Base-by-base conservation (phyloP, 2,888 invertebrate species). In the Parnassius orleans region DNA sequence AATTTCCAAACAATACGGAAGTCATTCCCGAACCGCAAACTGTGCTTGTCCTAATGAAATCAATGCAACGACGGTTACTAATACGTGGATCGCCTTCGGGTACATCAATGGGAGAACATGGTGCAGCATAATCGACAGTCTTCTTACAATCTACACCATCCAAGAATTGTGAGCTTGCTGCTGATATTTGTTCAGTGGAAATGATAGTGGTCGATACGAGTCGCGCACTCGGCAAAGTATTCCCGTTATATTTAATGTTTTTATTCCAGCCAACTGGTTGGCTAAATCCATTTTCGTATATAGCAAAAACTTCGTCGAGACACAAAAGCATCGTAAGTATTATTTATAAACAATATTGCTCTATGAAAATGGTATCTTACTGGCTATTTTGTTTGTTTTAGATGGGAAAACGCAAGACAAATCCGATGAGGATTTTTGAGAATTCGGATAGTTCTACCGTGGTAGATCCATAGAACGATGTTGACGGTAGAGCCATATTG, bases 21-120 rank as follows among this genome's bases (percentile, higher is more conserved):
- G 99, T 99, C 92, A 96, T 95, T 3, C 99, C 99, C 0, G 98
- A 98, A 11, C 99, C 99, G 83, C 99, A 99, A 61, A 99, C 96
- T 0, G 99, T 96, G 73, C 98, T 98, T n/a, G 98, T 98, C 71
- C 99, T 92, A 14, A 98, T 94, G 73, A 99, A 96, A 81, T 99
- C 98, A 72, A 99, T 98, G 81, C 98, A 99, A 41, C 97, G 94
- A 57, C 97, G 93, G 73, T 97, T 96, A 52, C 86, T 93, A 9
- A 98, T 93, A 33, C 99, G 93, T 0, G 96, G 95, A 89, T 99
- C 99, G 71, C 95, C 95, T 0, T 93, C 91, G 0, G 99, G 98
- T 10, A 99, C 96, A 72, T 97, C 97, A 80, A 99, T 99, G 0
- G 99, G 99, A 79, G 98, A 99, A 82, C 99, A 99, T 0, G 99